These are phyloP conservation scores for Huso huso DNA, from an alignment of 2,797 vertebrate genomes.

Conservation along the genomic window DNA sequence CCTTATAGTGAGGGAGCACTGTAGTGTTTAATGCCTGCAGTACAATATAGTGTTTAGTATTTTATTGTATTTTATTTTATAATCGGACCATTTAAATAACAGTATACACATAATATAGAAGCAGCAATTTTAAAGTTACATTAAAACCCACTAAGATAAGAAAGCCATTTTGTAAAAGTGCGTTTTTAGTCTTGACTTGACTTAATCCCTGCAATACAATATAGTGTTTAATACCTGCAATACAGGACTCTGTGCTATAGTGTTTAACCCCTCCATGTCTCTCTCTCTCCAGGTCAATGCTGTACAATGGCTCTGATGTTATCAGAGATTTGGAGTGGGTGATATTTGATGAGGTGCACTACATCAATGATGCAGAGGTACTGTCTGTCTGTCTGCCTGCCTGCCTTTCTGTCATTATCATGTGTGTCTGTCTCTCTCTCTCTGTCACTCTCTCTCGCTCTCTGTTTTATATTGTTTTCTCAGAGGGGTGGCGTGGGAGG, in stretches of 20 bases:
- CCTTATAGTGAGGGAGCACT: no score
- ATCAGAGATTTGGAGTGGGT: conserved; percentile 91
- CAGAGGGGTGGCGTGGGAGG: conserved; percentile 60
- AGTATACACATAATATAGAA: no score
- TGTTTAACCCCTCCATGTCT: no score
- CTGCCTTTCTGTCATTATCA: neutral
- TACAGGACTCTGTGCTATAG: neutral
- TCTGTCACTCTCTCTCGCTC: neutral
- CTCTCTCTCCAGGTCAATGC: conserved; percentile 69
- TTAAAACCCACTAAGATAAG: no score
- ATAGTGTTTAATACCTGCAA: neutral
- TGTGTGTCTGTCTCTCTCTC: neutral
- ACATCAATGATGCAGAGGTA: conserved; percentile 87
- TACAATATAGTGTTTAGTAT: neutral
- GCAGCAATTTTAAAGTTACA: no score
- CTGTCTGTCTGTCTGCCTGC: conserved; percentile 3
- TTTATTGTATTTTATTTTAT: no score
- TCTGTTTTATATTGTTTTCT: neutral
- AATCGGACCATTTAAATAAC: no score
- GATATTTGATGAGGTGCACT: conserved; percentile 90
- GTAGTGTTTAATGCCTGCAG: no score
- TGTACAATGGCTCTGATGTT: conserved; percentile 87
- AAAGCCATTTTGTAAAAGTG: no score
- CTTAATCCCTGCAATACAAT: neutral
- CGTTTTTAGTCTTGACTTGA: no score